Evolutionary conservation across 2,797 vertebrate genomes (phyloP).

Genomic region (Adelosebastes latens): DNA sequence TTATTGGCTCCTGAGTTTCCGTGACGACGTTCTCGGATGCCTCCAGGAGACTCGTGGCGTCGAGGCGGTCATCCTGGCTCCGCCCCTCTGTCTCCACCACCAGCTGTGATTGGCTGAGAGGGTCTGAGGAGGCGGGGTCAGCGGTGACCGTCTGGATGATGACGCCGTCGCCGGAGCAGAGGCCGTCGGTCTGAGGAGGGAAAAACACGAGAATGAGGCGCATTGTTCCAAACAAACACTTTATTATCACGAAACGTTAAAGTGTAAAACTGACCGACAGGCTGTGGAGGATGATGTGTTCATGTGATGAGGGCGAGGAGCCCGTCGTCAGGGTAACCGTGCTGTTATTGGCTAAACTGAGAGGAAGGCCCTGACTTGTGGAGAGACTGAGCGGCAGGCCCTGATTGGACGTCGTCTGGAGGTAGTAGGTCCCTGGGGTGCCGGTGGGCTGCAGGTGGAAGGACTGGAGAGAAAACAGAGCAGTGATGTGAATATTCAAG

Average conservation of each 20-base stretch:
- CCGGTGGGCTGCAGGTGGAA: constrained; percentile 97
- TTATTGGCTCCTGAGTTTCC: constrained; percentile 80
- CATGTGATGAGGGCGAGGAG: constrained; percentile 91
- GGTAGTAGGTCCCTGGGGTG: constrained; percentile 94
- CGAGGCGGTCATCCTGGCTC: constrained; percentile 76
- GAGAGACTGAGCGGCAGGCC: constrained; percentile 90
- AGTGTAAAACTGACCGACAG: constrained; percentile 84
- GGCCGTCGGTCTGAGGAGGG: constrained; percentile 86
- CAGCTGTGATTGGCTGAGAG: constrained; percentile 88
- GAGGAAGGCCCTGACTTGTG: constrained; percentile 89
- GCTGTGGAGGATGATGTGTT: constrained; percentile 97
- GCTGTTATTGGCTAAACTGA: constrained; percentile 88
- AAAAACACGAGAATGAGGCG: not conserved
- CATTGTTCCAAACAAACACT: not conserved
- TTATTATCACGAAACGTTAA: rapidly evolving
- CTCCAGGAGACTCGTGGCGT: constrained; percentile 58
- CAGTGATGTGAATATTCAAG: not conserved
- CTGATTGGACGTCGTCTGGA: constrained; percentile 93
- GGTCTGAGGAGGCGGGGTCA: constrained; percentile 84
- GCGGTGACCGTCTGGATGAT: constrained; percentile 95
- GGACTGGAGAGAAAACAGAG: constrained; percentile 79
- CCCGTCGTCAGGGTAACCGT: constrained; percentile 91
- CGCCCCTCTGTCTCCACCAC: constrained; percentile 79
- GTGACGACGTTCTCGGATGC: constrained; percentile 33
- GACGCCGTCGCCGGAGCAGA: constrained; percentile 92